Evolutionary conservation across 2,113 vertebrate genomes (phyloP).

Genomic region (Panthera uncia): DNA sequence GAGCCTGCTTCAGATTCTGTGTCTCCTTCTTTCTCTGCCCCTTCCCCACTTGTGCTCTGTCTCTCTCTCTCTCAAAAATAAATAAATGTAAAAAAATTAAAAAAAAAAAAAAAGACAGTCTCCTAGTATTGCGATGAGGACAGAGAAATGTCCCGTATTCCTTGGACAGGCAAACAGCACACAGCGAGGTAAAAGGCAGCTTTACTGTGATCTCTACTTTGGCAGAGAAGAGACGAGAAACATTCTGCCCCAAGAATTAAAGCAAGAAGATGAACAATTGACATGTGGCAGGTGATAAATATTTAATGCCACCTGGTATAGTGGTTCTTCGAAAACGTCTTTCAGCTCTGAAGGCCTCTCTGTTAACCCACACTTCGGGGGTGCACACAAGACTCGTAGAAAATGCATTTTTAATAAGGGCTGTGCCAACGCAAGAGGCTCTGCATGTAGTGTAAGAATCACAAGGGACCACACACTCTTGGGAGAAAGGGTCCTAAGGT

Average conservation of each 20-base stretch:
- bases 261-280: slow-evolving; percentile 64
- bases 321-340: slow-evolving; percentile 38
- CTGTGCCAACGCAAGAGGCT: neutral
- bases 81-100: too few relatives aligned
- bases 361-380: slow-evolving; percentile 56
- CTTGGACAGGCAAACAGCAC: neutral
- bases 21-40: too few relatives aligned
- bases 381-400: neutral
- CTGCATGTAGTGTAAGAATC: neutral
- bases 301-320: slow-evolving; percentile 58
- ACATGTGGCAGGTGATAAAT: slow-evolving; percentile 69
- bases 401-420: slow-evolving; percentile 75
- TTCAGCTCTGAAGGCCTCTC: slow-evolving; percentile 30
- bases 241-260: neutral
- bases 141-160: neutral
- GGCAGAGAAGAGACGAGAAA: neutral
- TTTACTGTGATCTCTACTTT: neutral
- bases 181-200: neutral
- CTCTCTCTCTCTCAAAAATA: too few relatives aligned
- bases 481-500: slow-evolving; percentile 31
- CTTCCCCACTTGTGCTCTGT: too few relatives aligned
- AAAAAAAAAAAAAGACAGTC: neutral
- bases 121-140: neutral
- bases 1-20: too few relatives aligned
- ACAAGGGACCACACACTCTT: neutral